Base-by-base conservation (phyloP, 2,113 vertebrate species). In the Potamarius usumacintae region DNA sequence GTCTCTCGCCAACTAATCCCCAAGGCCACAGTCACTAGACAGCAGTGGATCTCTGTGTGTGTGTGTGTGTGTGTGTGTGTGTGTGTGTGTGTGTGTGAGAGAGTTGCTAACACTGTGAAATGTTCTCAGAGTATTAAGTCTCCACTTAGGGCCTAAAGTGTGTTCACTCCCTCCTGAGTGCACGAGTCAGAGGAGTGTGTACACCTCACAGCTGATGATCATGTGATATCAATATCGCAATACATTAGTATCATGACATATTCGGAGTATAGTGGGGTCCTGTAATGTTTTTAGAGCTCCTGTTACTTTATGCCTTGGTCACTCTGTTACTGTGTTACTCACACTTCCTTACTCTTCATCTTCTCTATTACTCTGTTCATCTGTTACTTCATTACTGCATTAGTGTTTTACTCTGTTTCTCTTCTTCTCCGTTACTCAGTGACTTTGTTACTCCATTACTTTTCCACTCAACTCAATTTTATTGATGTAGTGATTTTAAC, bases 11-110 rank as follows among this genome's bases (percentile, higher is more conserved):
- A 85, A 85, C 78, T 69, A 88, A 22, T 85, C 58, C 86, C 89
- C 89, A 93, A 92, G 92, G 89, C 90, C 87, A 84, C 57, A 55
- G 48, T 57, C 62, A 77, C 80, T 88, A 34, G 71, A 55, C 52
- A 34, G 55, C 87, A 58, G 82, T 74, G 71, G n/a, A 71, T 71
- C 12, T 48, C 18, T 48, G 34, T 74, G 34, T 48, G 71, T 74
- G 42, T 50, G 71, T 42, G 34, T 42, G 34, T 20, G 71, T 48
- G 34, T 74, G 17, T 72, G 30, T 72, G 30, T 72, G 69, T 20
- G 30, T 42, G 30, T 42, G 15, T 42, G 69, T 48, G 18, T 48
- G 34, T 48, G 71, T 22, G 18, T 20, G 69, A 72, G 69, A 72
- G 69, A 72, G 30, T 12, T 27, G 4, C 65, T 63, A 63, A 27